Evolutionary conservation across 1,140 invertebrate genomes (phyloP), one percentile per base, ranked within the genome.

Genomic region (Hyposmocoma kahamanoa): DNA sequence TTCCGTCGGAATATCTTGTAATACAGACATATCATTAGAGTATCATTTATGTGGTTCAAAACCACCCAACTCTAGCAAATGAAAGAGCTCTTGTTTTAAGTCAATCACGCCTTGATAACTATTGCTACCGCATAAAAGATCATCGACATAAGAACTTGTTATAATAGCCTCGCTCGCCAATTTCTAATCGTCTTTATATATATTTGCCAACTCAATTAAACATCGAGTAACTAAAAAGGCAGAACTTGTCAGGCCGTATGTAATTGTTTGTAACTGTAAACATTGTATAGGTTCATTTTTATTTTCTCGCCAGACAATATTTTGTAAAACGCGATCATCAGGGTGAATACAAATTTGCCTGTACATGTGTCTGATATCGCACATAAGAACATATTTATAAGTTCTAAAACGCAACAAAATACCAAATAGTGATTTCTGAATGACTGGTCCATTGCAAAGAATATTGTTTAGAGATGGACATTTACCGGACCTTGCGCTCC

Each of bases 221-320:
- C 11, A 43, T 18, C 50, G 53, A 59, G 48, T 66, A 47, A 17
- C 32, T 24, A 5, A 44, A 47, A 17, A 61, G 32, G 21, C 50
- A 38, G n/a, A 59, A 36, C 47, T 54, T 34, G 42, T 51, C 2
- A 60, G 11, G 1, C 63, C 63, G 50, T 62, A 66, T 1, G 59
- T 66, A 0, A 66, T 53, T 1, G 32, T 50, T 39, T 47, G 34
- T 24, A 47, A 28, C 17, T 47, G 46, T 17, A 47, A 24, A 15
- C 13, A 38, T 13, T 38, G 13, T 4, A 47, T 17, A 2, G 9
- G 5, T 9, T 17, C 32, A 22, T 32, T 19, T n/a, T n/a, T n/a
- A n/a, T n/a, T n/a, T n/a, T n/a, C n/a, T n/a, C n/a, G n/a, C n/a
- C n/a, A n/a, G n/a, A n/a, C n/a, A n/a, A n/a, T n/a, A n/a, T n/a